Evolutionary conservation across 2,113 vertebrate species (phyloP).

Genomic region (Paralichthys olivaceus): DNA sequence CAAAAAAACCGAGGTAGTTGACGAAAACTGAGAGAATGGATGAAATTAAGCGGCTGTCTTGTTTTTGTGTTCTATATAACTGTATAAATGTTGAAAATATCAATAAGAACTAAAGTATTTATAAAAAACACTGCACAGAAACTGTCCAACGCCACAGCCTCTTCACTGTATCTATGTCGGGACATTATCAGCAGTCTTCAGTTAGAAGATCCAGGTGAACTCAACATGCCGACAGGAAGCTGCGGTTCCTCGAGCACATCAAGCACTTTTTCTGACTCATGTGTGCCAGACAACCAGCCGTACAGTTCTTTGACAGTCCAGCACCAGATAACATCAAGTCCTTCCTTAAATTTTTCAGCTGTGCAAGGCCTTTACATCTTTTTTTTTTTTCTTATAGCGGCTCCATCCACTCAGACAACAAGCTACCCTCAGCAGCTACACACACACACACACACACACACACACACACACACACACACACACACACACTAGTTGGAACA

Average conservation of each 20-base stretch:
- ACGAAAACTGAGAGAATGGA: too few species aligned
- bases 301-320: conserved; percentile 19
- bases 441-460: conserved; percentile 23
- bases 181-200: conserved; percentile 10
- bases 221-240: conserved; percentile 19
- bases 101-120: too few species aligned
- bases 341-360: conserved; percentile 17
- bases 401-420: conserved; percentile 43
- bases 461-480: conserved; percentile 65
- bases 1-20: too few species aligned
- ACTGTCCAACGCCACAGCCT: conserved; percentile 3
- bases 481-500: conserved; percentile 40
- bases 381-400: background rate
- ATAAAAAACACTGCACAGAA: background rate
- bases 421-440: conserved; percentile 40
- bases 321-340: conserved; percentile 45
- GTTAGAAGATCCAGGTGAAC: conserved; percentile 8
- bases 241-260: conserved; percentile 37
- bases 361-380: background rate
- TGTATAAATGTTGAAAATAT: too few species aligned
- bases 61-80: too few species aligned
- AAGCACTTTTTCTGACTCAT: conserved; percentile 24
- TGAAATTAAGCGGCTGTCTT: too few species aligned
- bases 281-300: conserved; percentile 29
- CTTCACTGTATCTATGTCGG: conserved; percentile 19